A percentile compares a stretch with the other conserved stretches of the same genome.
These are phyloP conservation scores for Spheniscus humboldti DNA, from an alignment of 2,797 vertebrate species.

Conservation along the genomic window DNA sequence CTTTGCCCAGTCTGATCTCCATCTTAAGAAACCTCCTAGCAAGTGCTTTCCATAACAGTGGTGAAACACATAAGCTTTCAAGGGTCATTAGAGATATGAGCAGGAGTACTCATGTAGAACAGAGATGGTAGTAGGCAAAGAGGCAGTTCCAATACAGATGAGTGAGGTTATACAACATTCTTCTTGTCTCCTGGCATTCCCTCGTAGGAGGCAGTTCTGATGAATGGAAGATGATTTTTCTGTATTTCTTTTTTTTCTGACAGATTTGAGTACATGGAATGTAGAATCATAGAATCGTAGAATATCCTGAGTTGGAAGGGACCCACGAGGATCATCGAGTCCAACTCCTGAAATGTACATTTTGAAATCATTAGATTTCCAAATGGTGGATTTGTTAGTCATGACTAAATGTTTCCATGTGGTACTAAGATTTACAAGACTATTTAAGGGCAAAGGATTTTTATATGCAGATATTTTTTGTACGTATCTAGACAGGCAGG, in stretches of 20 bases:
- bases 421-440: not conserved
- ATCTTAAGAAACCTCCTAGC: not conserved
- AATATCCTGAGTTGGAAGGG: not conserved
- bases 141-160: accelerated
- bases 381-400: not conserved
- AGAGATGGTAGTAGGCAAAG: not conserved
- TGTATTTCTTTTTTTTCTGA: not conserved
- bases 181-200: not conserved
- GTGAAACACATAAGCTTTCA: not conserved
- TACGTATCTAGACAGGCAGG: not conserved
- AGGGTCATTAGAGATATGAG: not conserved
- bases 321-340: accelerated
- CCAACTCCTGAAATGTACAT: not conserved
- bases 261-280: not conserved
- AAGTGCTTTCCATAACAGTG: not conserved
- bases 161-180: not conserved
- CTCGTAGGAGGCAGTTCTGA: not conserved
- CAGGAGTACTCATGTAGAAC: not conserved
- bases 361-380: not conserved
- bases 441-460: not conserved
- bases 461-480: not conserved
- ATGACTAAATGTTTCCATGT: not conserved
- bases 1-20: not conserved
- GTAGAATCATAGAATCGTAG: not conserved
- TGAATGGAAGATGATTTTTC: not conserved